Evolutionary conservation across 2,797 vertebrate species (phyloP).

Genomic region (Pangasius krempfi): DNA sequence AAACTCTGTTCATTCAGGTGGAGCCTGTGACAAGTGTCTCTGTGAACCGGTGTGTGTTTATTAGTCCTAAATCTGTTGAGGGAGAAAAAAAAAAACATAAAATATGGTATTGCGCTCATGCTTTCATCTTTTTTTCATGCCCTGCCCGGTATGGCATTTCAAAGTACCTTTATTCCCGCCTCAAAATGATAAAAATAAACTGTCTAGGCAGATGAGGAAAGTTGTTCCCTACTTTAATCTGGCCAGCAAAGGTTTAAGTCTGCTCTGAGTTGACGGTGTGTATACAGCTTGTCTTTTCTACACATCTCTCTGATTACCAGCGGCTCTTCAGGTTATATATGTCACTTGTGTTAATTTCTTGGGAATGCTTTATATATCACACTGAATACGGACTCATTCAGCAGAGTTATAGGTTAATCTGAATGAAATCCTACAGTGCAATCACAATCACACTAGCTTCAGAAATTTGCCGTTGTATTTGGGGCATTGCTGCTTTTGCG

Average conservation of each 20-base stretch:
- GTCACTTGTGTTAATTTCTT: slow-evolving; percentile 24
- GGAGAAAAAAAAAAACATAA: slow-evolving; percentile 15
- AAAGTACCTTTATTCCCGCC: slow-evolving; percentile 51
- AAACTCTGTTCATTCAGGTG: background rate
- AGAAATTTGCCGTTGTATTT: background rate
- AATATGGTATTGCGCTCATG: slow-evolving; percentile 31
- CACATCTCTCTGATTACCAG: slow-evolving; percentile 42
- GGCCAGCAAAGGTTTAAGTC: slow-evolving; percentile 43
- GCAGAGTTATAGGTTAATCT: slow-evolving; percentile 14
- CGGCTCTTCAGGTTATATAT: slow-evolving; percentile 29
- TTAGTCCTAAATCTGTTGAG: slow-evolving; percentile 44
- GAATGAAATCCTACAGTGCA: slow-evolving; percentile 24
- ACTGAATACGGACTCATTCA: slow-evolving; percentile 19
- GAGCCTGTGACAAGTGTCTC: slow-evolving; percentile 4
- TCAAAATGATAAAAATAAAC: slow-evolving; percentile 49
- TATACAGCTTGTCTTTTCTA: slow-evolving; percentile 37
- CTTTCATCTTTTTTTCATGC: slow-evolving; percentile 53
- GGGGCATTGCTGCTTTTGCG: background rate
- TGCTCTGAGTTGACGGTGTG: slow-evolving; percentile 31
- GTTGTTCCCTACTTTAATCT: slow-evolving; percentile 46
- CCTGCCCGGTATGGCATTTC: slow-evolving; percentile 48
- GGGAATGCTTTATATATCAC: slow-evolving; percentile 38
- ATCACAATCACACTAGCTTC: background rate
- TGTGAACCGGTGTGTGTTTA: slow-evolving; percentile 31
- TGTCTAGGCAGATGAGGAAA: slow-evolving; percentile 20